Evolutionary conservation across 92 coral and sea anemone species (phyloP), one percentile per base, ranked within the genome.

Genomic region (Metridium senile): DNA sequence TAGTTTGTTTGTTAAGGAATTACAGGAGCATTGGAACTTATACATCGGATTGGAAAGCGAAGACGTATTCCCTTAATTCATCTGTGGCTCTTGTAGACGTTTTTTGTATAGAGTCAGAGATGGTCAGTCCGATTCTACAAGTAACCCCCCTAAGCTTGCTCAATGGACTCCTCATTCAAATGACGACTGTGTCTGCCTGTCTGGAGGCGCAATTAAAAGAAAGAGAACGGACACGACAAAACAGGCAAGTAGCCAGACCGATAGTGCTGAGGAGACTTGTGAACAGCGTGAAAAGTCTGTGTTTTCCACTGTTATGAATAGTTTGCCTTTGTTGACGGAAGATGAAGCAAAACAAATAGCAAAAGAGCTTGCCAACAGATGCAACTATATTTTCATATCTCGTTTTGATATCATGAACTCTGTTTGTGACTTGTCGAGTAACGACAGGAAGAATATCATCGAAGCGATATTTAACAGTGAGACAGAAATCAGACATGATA

Each of bases 151-250:
- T n/a, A 54, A 54, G 25, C 10, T 54, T n/a, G 61, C 25, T 54
- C 61, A 54, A 54, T 54, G 61, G 61, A 54, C 61, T 9, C 61
- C 61, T 9, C 61, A 54, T 54, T 54, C 61, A 6, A 21, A 54
- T n/a, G 61, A 54, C 4, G 61, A 54, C 9, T 54, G 61, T 54
- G n/a, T 11, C 4, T 54, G 61, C 25, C 4, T 54, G 51, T 45
- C 51, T 16, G 51, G 51, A 45, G 16, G 7, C 9, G 51, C 16
- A 45, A 45, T 7, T 7, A 45, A 16, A 7, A 45, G 16, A 7
- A 7, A 7, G 7, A 16, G 51, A 7, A 16, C 7, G 51, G 51
- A 45, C 7, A 45, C 16, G 16, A 45, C 51, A 7, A 7, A 16
- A 7, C 9, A 16, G 16, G 16, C 9, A 7, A 21, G 22, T n/a